Evolutionary conservation across 2,888 invertebrate species (phyloP).

Genomic region (Troides oblongomaculatus): DNA sequence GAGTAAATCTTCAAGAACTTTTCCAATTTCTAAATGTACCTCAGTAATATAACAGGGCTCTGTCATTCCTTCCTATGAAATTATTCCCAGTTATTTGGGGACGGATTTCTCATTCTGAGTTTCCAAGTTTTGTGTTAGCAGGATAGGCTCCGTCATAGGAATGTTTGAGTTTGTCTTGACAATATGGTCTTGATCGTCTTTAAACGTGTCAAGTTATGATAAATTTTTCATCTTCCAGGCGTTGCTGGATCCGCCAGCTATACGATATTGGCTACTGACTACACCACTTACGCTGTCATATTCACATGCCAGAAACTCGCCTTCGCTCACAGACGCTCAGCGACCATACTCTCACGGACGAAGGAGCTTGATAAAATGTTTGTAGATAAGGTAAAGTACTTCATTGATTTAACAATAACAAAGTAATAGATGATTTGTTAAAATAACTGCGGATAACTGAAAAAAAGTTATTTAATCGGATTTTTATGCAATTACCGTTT

Average conservation of each 20-base stretch:
- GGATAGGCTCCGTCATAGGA: too few species aligned
- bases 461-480: neutral
- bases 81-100: too few species aligned
- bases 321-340: slow-evolving; percentile 87
- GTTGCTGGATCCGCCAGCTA: slow-evolving; percentile 87
- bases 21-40: too few species aligned
- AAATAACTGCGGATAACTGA: neutral
- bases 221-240: slow-evolving; percentile 63
- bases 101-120: too few species aligned
- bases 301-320: slow-evolving; percentile 89
- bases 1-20: too few species aligned
- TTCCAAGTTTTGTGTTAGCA: too few species aligned
- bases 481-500: neutral
- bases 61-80: too few species aligned
- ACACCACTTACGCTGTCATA: slow-evolving; percentile 85
- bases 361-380: slow-evolving; percentile 85
- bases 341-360: slow-evolving; percentile 88
- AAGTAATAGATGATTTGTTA: neutral
- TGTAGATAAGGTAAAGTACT: slow-evolving; percentile 81
- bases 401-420: neutral
- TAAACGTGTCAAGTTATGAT: too few species aligned
- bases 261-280: slow-evolving; percentile 87
- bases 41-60: too few species aligned
- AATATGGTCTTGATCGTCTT: too few species aligned
- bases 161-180: too few species aligned